Evolutionary conservation across 2,113 vertebrate genomes (phyloP), one percentile per base, ranked within the genome.

Genomic region (Datnioides undecimradiatus): DNA sequence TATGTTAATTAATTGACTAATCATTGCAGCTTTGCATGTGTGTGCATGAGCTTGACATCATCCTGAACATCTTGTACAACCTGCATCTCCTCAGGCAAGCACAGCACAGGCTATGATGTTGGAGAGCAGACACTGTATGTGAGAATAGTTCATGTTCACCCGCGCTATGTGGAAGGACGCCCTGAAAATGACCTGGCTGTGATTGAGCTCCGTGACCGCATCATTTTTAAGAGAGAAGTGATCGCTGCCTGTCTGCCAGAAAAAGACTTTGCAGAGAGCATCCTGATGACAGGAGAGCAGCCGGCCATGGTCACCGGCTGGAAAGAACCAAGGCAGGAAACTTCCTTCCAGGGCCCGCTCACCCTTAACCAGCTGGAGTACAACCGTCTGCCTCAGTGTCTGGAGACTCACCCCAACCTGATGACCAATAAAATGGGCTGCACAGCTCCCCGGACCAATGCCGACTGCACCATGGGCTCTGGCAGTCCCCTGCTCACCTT

Each of bases 351-450:
- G 41, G 91, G 83, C 12, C 52, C 31, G 3, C 94, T 95, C 45
- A 73, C 23, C 1, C 33, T 94, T 10, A 94, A 94, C 84, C 86
- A 88, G 1, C 86, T 95, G 71, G 64, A 33, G 0, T 95, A 95
- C 29, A 60, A 67, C 12, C 27, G 48, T 7, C 91, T 95, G 58
- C 8, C 85, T 0, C 4, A 59, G 34, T 95, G 95, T 60, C 11
- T 91, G 40, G 71, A 83, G 62, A 74, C 80, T 11, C 86, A 94
- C 71, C 73, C 87, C 16, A 68, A 70, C 45, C 76, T 89, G 64
- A 76, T 95, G 23, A 95, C 89, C 80, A 95, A 94, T 66, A 95
- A 94, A 68, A 94, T 95, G 95, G 89, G 93, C 29, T 95, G 95
- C 83, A 95, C 93, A 6, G 0, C 62, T 9, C 69, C 86, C 1